phyloP scores from a whole-genome alignment of 1,140 invertebrate genomes.

The Pteromalus puparum region DNA sequence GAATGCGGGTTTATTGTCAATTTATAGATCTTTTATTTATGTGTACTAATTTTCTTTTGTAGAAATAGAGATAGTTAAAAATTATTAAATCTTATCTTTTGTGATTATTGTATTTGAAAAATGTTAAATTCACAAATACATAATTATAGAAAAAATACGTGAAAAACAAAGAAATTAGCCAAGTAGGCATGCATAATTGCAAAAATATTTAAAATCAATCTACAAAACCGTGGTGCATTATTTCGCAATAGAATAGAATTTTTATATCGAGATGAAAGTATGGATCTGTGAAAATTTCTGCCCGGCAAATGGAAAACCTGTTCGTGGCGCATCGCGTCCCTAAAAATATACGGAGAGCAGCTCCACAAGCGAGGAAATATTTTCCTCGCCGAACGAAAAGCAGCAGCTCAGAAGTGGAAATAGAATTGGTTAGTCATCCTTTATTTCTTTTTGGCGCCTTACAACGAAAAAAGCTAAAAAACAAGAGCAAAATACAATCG shows the following conservation, averaged over 20 bases:
- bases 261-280: not conserved
- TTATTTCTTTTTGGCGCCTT: slow-evolving; percentile 25
- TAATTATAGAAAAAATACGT: no score
- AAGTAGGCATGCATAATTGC: no score
- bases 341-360: slow-evolving; percentile 39
- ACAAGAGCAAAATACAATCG: not conserved
- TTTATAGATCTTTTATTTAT: no score
- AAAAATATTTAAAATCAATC: no score
- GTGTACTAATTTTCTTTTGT: no score
- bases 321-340: slow-evolving; percentile 7
- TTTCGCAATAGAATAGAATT: not conserved
- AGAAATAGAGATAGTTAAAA: no score
- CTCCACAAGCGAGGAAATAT: slow-evolving; percentile 29
- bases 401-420: slow-evolving; percentile 27
- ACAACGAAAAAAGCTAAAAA: not conserved
- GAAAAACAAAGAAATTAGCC: no score
- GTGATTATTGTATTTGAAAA: no score
- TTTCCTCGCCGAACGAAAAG: slow-evolving; percentile 45
- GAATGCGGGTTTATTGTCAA: no score
- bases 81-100: no score
- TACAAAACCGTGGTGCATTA: no score
- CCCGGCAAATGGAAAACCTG: slow-evolving; percentile 30
- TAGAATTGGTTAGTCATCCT: slow-evolving; percentile 45
- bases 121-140: no score
- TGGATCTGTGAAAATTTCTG: not conserved